Base-by-base conservation (phyloP, 2,113 vertebrate species). In the Hassar affinis region DNA sequence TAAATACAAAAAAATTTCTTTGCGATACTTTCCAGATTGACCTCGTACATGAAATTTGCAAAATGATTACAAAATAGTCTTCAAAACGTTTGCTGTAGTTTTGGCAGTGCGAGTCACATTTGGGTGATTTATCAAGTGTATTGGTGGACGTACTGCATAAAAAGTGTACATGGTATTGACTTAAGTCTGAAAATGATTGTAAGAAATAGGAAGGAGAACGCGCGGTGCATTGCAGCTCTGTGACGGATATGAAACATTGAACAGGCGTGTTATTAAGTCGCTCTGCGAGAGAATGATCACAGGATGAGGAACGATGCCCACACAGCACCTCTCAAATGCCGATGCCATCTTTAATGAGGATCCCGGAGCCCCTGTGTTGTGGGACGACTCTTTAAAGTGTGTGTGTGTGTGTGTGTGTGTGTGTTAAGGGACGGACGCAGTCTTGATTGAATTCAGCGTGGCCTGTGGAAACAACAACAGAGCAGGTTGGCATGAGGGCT, bases 161-260 rank as follows among this genome's bases (percentile, higher is more conserved):
- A n/a, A n/a, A n/a, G n/a, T n/a, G n/a, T n/a, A n/a, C n/a, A n/a
- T n/a, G n/a, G n/a, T n/a, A n/a, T n/a, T n/a, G n/a, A n/a, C 6
- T 79, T 15, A 61, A 59, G 49, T 66, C 25, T 66, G 22, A 42
- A 42, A 42, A 42, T 3, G 6, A 42, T 79, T 76, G 45, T 45
- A 81, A 69, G n/a, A n/a, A n/a, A n/a, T 66, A 83, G 47, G 77
- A 78, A 75, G 52, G 2, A 61, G 22, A 27, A 38, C 12, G 33
- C 64, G 20, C 38, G 6, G 1, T 18, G 25, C 17, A 11, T 92
- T 92, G 92, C 92, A 93, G 91, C 91, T 90, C 89, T 83, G 85
- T 69, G 81, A 84, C 86, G 66, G 76, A 56, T 85, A 91, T 93
- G 89, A 93, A 94, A 93, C 90, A 94, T 93, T 92, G 85, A 93